A percentile compares a stretch with the other conserved stretches of the same genome.
Evolutionary conservation across 2,113 vertebrate genomes (phyloP).

Genomic region (Upupa epops): DNA sequence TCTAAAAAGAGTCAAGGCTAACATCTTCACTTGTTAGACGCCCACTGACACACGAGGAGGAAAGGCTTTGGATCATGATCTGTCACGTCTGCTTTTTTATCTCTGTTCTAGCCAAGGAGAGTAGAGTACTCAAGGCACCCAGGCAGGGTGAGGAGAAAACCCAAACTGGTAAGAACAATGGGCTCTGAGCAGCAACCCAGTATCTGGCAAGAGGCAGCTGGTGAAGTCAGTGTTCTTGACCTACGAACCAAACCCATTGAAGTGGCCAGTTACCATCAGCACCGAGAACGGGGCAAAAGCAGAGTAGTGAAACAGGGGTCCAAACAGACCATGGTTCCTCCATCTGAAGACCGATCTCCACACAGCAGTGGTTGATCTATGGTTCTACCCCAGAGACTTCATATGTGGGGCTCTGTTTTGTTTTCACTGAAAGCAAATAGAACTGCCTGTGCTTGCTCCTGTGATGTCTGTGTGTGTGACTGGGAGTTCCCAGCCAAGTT

Average conservation of each 20-base stretch:
- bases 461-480: neutral
- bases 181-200: fast-evolving
- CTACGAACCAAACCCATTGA: neutral
- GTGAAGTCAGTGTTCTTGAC: neutral
- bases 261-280: too few species aligned
- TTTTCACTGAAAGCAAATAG: neutral
- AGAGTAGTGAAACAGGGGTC: neutral
- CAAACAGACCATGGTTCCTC: neutral
- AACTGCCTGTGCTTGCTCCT: neutral
- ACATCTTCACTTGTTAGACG: neutral
- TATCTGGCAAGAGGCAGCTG: neutral
- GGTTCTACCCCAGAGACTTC: neutral
- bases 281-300: neutral
- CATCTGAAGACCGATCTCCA: fast-evolving
- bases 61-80: neutral
- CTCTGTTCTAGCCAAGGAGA: neutral
- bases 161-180: neutral
- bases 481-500: neutral
- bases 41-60: fast-evolving
- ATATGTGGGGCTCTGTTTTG: too few species aligned
- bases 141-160: neutral
- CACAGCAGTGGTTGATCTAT: neutral
- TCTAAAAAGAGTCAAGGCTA: neutral
- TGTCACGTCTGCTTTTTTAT: neutral
- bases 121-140: neutral